Evolutionary conservation across 1,140 invertebrate species (phyloP), one percentile per base, ranked within the genome.

Genomic region (Bombus confusus): DNA sequence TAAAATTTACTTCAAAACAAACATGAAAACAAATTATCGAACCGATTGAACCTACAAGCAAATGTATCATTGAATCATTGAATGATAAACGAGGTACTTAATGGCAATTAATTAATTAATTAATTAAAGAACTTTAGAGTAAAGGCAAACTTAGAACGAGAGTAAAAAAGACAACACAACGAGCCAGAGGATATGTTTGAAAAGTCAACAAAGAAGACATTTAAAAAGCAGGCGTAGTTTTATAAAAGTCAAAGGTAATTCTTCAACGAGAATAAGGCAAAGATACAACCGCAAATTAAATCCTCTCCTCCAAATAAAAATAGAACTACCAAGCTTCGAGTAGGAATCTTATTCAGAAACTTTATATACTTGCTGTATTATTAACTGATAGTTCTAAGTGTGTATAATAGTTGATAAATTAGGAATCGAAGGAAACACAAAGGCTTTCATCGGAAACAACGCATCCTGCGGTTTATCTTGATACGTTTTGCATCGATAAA

Each of bases 171-270:
- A 77, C 4, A 22, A 37, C 25, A 39, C 37, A 10, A 37, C 74
- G n/a, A 22, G 31, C 13, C 12, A 28, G 57, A 62, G 62, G 25
- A 31, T n/a, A n/a, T 18, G 75, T 77, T 77, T n/a, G 75, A 77
- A 77, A 77, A 77, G 57, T 37, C 57, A 73, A 73, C 71, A 43
- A 22, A 22, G 57, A 62, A 39, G 75, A 41, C 57, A 77, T 77
- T 77, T 77, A 41, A 39, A 68, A 31, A 62, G 34, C 37, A 25
- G 4, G 25, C 10, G 15, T 57, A 52, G 31, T 74, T 74, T 47
- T 31, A 47, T 74, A 74, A 74, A 76, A 76, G 74, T 76, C 74
- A 76, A 76, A 76, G 74, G 74, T 76, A 47, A 77, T 77, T 41
- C 75, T 10, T 41, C 37, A 47, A 59, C 57, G 34, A 18, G 75